Evolutionary conservation across 2,113 vertebrate species (phyloP).

Genomic region (Nasalis larvatus): DNA sequence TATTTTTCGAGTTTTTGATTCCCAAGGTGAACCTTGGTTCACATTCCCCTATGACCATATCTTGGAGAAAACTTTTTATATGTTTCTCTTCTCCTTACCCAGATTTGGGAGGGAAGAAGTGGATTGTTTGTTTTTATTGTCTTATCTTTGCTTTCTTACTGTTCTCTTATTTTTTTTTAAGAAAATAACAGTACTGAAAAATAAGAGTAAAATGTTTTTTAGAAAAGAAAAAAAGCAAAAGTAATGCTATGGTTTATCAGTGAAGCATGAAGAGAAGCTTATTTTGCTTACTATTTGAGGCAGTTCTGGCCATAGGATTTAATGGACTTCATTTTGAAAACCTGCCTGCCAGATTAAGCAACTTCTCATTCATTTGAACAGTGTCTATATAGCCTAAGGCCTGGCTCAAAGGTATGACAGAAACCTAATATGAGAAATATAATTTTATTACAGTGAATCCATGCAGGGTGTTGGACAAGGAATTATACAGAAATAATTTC

Average conservation of each 20-base stretch:
- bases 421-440: slow-evolving; percentile 34
- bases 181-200: background rate
- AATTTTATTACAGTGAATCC: slow-evolving; percentile 40
- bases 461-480: background rate
- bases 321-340: slow-evolving; percentile 37
- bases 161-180: background rate
- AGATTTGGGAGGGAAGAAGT: background rate
- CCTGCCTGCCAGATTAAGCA: slow-evolving; percentile 8
- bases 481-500: slow-evolving; percentile 11
- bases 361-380: slow-evolving; percentile 33
- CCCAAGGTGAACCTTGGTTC: background rate
- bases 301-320: background rate
- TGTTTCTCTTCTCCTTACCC: background rate
- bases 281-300: slow-evolving; percentile 19
- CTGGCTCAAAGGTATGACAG: slow-evolving; percentile 35
- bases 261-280: slow-evolving; percentile 26
- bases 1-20: background rate
- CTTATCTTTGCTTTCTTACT: background rate
- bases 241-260: background rate
- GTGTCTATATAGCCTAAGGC: background rate
- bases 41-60: background rate
- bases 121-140: background rate
- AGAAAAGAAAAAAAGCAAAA: background rate
- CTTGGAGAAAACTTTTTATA: background rate
- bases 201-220: background rate